Conservation (phyloP, 2,797 vertebrate genomes). For the Artibeus lituratus region DNA sequence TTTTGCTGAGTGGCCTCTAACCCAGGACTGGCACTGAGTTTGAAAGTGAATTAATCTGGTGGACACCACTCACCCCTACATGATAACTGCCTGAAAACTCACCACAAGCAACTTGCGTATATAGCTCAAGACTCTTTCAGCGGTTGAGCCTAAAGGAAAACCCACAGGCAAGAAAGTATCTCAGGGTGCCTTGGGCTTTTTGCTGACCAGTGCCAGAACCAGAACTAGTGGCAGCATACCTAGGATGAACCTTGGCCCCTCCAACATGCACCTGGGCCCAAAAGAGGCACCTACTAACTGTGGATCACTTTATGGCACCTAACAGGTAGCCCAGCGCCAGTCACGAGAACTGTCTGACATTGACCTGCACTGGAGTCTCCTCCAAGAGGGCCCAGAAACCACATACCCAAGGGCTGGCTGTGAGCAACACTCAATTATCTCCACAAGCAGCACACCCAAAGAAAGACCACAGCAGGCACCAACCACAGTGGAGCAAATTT, state of each 20-base stretch:
- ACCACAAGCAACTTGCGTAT: not conserved
- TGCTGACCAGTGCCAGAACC: not conserved
- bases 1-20: not conserved
- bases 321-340: not conserved
- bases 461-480: not conserved
- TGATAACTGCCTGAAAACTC: not conserved
- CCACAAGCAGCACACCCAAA: not conserved
- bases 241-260: not conserved
- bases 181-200: not conserved
- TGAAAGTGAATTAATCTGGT: not conserved
- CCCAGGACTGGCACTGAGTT: not conserved
- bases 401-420: not conserved
- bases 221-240: not conserved
- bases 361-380: not conserved
- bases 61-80: not conserved
- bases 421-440: not conserved
- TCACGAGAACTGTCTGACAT: not conserved
- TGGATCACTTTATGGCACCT: not conserved
- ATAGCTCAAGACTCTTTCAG: not conserved
- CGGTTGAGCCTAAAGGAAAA: not conserved
- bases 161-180: not conserved
- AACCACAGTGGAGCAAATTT: not conserved
- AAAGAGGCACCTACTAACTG: not conserved
- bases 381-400: not conserved
- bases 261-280: not conserved